These are phyloP conservation scores for Heliornis fulica DNA, from an alignment of 2,113 vertebrate species.

Conservation along the genomic window DNA sequence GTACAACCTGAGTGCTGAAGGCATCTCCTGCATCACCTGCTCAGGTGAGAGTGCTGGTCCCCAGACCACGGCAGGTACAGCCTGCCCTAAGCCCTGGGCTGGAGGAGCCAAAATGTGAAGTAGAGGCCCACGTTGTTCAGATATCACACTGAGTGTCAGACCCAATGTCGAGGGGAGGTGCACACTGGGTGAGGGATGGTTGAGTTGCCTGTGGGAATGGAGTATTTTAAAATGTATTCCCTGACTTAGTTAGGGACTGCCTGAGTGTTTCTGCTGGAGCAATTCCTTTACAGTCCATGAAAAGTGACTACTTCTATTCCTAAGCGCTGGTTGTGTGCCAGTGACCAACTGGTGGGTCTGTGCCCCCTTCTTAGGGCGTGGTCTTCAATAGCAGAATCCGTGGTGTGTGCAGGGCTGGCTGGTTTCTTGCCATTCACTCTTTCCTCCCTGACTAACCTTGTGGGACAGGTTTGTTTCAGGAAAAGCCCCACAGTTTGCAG, in stretches of 20 bases:
- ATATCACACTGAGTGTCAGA: not conserved
- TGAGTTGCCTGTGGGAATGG: not conserved
- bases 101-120: not conserved
- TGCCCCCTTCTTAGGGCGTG: not conserved
- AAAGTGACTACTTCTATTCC: not conserved
- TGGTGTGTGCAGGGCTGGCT: not conserved
- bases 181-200: not conserved
- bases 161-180: rapidly evolving
- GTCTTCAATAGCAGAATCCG: not conserved
- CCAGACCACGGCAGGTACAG: not conserved
- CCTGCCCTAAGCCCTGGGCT: not conserved
- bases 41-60: conserved; percentile 80
- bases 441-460: conserved; percentile 36
- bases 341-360: not conserved
- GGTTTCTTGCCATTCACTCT: not conserved
- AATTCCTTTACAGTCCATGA: not conserved
- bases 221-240: not conserved
- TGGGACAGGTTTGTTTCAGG: conserved; percentile 92
- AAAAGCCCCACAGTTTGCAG: conserved; percentile 89
- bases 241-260: not conserved
- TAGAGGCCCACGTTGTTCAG: rapidly evolving
- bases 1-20: conserved; percentile 95
- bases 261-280: not conserved
- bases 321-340: not conserved
- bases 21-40: conserved; percentile 94